Evolutionary conservation across 2,888 invertebrate genomes (phyloP).

Genomic region (Harpalus rufipes): DNA sequence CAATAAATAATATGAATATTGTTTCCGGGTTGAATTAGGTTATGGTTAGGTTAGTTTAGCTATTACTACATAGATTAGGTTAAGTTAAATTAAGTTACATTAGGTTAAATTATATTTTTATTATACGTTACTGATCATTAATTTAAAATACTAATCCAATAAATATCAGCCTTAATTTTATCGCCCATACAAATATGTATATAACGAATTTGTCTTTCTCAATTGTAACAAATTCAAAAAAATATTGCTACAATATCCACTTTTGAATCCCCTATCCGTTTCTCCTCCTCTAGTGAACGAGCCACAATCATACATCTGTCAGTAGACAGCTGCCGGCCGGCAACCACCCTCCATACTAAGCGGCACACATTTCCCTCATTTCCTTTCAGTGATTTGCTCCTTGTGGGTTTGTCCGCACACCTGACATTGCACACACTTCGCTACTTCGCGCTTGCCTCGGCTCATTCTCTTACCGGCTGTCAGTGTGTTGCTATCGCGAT

Average conservation of each 20-base stretch:
- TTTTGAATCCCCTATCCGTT: background rate
- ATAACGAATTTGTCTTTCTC: background rate
- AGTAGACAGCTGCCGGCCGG: constrained; percentile 63
- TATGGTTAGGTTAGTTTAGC: too few species aligned
- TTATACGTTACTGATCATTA: too few species aligned
- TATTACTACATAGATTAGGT: too few species aligned
- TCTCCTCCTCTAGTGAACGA: constrained; percentile 9
- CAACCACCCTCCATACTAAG: constrained; percentile 21
- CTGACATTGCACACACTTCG: constrained; percentile 36
- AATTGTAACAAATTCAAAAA: too few species aligned
- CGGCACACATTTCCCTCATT: constrained; percentile 38
- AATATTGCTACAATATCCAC: too few species aligned
- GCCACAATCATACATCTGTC: constrained; percentile 54
- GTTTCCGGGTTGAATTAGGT: too few species aligned
- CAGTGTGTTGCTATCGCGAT: constrained; percentile 48
- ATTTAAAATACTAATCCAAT: too few species aligned
- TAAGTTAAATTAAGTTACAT: too few species aligned
- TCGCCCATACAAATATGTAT: background rate
- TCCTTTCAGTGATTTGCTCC: constrained; percentile 12
- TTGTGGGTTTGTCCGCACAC: constrained; percentile 45
- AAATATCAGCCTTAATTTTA: too few species aligned
- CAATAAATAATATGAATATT: too few species aligned
- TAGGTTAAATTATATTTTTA: too few species aligned
- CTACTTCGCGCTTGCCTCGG: constrained; percentile 10
- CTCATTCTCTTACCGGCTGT: constrained; percentile 55